Conservation (phyloP, 2,888 invertebrate species). For the Petrolisthes cinctipes region DNA sequence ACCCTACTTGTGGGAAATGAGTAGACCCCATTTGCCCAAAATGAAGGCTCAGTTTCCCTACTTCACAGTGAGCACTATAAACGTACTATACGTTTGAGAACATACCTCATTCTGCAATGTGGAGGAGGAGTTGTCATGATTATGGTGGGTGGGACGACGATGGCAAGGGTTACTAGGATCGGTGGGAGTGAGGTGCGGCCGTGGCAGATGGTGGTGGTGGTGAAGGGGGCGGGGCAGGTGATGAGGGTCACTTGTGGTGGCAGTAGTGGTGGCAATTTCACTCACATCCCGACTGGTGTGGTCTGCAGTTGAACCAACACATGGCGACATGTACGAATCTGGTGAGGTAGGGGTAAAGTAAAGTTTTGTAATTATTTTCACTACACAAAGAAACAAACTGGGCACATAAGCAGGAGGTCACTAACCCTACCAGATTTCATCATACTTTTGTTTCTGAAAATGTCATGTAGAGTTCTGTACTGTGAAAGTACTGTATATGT, state of each 20-base stretch:
- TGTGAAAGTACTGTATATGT: too few relatives aligned
- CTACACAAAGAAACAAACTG: too few relatives aligned
- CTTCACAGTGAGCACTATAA: neutral
- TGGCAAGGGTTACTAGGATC: conserved; percentile 5
- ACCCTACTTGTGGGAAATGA: too few relatives aligned
- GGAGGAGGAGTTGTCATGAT: neutral
- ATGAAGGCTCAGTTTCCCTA: too few relatives aligned
- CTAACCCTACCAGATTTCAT: too few relatives aligned
- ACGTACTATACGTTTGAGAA: neutral
- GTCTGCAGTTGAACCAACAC: conserved; percentile 49
- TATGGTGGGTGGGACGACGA: neutral
- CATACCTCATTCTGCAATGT: conserved; percentile 24
- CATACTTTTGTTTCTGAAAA: too few relatives aligned
- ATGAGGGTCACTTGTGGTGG: conserved; percentile 18
- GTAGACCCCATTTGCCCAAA: too few relatives aligned
- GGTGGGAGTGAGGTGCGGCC: neutral
- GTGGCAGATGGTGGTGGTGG: neutral
- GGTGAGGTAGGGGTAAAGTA: neutral
- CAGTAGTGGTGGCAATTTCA: conserved; percentile 34
- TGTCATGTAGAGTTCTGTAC: too few relatives aligned
- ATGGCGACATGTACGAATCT: conserved; percentile 59
- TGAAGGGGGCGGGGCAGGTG: neutral
- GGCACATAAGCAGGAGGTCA: too few relatives aligned
- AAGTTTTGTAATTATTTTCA: too few relatives aligned
- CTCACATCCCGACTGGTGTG: conserved; percentile 63